phyloP scores from a whole-genome alignment of 1,140 invertebrate genomes.

The Drosophila pseudoobscura region DNA sequence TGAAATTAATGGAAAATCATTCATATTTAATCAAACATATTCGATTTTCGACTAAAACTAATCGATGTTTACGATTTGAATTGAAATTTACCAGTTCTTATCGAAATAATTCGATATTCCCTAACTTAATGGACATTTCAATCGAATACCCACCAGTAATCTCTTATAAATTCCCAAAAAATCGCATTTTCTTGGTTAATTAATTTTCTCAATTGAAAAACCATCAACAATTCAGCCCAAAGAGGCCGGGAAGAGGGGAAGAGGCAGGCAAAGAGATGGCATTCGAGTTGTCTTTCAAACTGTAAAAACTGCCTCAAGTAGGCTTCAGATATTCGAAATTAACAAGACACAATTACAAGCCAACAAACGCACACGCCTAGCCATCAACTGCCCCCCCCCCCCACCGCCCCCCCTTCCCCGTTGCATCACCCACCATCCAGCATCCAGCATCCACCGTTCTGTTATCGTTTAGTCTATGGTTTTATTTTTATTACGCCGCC shows the following conservation, averaged over 20 bases:
- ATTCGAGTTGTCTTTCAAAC: slow-evolving; percentile 50
- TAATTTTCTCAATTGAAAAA: not conserved
- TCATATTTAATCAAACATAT: no score
- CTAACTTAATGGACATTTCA: no score
- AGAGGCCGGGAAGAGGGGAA: slow-evolving; percentile 3
- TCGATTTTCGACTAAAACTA: no score
- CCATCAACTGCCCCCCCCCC: slow-evolving; percentile 20
- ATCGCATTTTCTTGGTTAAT: no score
- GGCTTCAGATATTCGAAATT: slow-evolving; percentile 79
- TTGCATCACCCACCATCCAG: not conserved
- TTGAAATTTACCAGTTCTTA: no score
- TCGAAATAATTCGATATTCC: no score
- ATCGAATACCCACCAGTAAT: no score
- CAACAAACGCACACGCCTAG: slow-evolving; percentile 59
- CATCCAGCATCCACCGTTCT: slow-evolving; percentile 17
- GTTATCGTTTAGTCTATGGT: slow-evolving; percentile 79
- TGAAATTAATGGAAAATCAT: no score
- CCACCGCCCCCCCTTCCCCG: not conserved
- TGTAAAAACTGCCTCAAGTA: slow-evolving; percentile 74
- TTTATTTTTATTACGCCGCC: slow-evolving; percentile 76
- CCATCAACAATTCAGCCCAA: slow-evolving; percentile 11
- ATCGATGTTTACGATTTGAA: no score
- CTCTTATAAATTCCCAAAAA: no score
- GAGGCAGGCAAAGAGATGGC: not conserved
- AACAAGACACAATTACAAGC: slow-evolving; percentile 80